Evolutionary conservation across 2,113 vertebrate genomes (phyloP), one percentile per base, ranked within the genome.

Genomic region (Ondatra zibethicus): DNA sequence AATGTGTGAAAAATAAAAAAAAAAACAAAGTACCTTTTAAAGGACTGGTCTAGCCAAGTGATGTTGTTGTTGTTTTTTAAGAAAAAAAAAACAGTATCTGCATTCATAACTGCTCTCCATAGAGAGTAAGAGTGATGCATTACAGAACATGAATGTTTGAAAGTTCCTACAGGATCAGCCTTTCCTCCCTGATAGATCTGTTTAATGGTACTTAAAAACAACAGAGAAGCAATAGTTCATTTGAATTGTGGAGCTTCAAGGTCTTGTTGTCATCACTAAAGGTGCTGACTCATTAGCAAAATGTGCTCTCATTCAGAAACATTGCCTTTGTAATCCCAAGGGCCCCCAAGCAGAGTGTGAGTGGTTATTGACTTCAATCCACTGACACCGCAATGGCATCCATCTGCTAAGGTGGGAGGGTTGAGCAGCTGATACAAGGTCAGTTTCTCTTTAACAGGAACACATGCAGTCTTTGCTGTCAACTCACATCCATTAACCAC

Each of bases 291-390:
- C 77, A 95, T 96, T 66, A 91, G 45, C 61, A 82, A 61, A 80
- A 65, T 50, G 39, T 92, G 58, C 84, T 86, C 87, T 93, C 72
- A 94, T 96, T 97, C 31, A 91, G 80, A 94, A 96, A 86, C 89
- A 96, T 63, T 90, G 45, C 63, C 68, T 96, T 91, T 91, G 63
- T 95, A 96, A 95, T 73, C 61, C 72, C 47, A 92, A 89, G 58
- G 72, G 89, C 52, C 92, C 92, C 91, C 93, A 86, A 94, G 88
- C 94, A 97, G 63, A 89, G 50, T 96, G 86, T 96, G 94, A 96
- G 82, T 95, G 87, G 77, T 93, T 95, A 92, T 88, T 97, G 96
- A 97, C 89, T 96, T 95, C 55, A 95, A 96, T 95, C 39, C 58
- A 92, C 65, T 96, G 95, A 93, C 9, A 0, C 85, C 95, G 88